A percentile compares a stretch with the other conserved stretches of the same genome.
phyloP scores from a whole-genome alignment of 2,797 vertebrate genomes.

The Lutjanus campechanus region DNA sequence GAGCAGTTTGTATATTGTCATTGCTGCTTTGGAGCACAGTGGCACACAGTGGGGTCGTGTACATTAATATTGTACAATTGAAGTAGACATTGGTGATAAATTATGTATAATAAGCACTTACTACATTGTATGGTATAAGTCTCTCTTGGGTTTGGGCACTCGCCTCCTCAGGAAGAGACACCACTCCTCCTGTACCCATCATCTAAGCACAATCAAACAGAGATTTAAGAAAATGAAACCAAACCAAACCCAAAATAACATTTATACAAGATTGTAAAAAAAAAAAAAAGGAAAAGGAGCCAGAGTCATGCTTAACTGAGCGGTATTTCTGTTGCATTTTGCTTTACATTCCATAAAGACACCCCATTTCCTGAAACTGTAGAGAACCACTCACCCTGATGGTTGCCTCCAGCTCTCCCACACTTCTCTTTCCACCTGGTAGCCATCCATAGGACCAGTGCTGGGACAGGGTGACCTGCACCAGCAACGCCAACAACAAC shows the following conservation, averaged over 20 bases:
- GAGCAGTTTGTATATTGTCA: conserved; percentile 80
- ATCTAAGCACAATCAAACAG: conserved; percentile 76
- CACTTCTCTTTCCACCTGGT: conserved; percentile 87
- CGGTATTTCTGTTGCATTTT: conserved; percentile 12
- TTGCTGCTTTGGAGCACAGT: conserved; percentile 69
- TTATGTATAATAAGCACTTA: conserved; percentile 84
- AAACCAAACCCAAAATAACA: conserved; percentile 15
- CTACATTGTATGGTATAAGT: conserved; percentile 79
- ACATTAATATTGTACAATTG: conserved; percentile 85
- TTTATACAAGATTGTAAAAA: conserved; percentile 15
- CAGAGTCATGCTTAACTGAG: conserved; percentile 1
- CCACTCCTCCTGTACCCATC: conserved; percentile 83
- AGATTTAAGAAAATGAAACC: conserved; percentile 53
- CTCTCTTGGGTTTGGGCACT: conserved; percentile 82
- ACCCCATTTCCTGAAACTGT: conserved; percentile 40
- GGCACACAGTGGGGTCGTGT: conserved; percentile 61
- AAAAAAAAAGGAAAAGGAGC: too few species aligned
- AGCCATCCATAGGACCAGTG: conserved; percentile 89
- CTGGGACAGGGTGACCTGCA: conserved; percentile 83
- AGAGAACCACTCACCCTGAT: conserved; percentile 79
- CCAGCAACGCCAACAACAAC: conserved; percentile 82
- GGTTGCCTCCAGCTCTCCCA: conserved; percentile 84
- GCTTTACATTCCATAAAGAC: conserved; percentile 43
- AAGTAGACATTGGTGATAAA: conserved; percentile 82
- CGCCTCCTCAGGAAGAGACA: conserved; percentile 81